phyloP scores from a whole-genome alignment of 2,797 vertebrate species.

The Octomys mimax region DNA sequence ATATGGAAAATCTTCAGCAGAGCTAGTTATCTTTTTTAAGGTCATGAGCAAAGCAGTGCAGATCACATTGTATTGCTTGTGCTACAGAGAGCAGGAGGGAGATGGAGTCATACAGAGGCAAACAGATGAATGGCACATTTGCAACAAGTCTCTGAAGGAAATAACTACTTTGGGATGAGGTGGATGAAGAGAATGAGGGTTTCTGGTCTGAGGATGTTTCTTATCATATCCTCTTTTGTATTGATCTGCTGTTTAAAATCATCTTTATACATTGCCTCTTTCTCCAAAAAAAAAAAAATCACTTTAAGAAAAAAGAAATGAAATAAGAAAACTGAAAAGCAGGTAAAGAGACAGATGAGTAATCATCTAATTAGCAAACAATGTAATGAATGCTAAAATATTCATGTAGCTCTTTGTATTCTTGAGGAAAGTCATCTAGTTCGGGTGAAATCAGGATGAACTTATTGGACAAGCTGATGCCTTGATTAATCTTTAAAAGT shows the following conservation, averaged over 20 bases:
- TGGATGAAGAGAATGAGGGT: rapidly evolving
- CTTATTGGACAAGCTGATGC: background rate
- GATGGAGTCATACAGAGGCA: too few relatives aligned
- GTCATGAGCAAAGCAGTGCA: background rate
- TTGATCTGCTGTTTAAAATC: background rate
- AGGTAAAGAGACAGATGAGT: background rate
- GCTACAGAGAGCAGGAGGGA: background rate
- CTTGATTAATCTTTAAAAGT: constrained; percentile 29
- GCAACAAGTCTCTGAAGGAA: background rate
- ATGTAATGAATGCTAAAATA: background rate
- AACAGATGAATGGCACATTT: background rate
- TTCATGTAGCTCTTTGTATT: background rate
- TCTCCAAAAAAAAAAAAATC: background rate
- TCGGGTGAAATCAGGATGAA: background rate
- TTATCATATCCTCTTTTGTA: background rate
- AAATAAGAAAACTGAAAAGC: background rate
- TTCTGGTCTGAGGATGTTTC: background rate
- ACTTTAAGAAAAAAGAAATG: background rate
- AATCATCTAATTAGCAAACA: background rate
- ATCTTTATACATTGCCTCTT: background rate
- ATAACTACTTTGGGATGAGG: background rate
- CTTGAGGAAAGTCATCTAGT: background rate
- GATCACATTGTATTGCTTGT: background rate
- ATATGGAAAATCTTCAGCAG: background rate
- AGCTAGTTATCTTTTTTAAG: background rate